Evolutionary conservation across 2,113 vertebrate species (phyloP).

Genomic region (Delphinapterus leucas): DNA sequence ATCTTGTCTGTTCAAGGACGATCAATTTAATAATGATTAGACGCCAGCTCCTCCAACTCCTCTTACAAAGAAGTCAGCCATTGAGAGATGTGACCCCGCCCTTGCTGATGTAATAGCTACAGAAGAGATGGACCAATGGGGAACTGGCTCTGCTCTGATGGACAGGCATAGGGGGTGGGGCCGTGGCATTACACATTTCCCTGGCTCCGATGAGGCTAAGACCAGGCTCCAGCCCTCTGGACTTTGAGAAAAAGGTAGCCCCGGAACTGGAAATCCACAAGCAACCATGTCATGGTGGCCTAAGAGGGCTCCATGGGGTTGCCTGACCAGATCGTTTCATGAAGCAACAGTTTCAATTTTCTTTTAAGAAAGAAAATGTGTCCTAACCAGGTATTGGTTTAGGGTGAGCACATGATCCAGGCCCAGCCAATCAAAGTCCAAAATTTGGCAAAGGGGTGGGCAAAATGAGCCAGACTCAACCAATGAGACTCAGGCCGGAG

Average conservation of each 20-base stretch:
- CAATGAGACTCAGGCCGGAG: background rate
- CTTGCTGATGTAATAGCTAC: background rate
- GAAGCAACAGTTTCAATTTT: background rate
- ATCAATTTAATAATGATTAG: background rate
- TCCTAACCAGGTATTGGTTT: constrained; percentile 82
- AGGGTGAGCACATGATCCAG: constrained; percentile 88
- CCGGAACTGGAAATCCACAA: background rate
- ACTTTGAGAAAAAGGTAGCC: background rate
- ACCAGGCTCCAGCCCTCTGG: background rate
- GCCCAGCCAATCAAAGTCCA: constrained; percentile 90
- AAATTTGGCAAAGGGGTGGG: constrained; percentile 82
- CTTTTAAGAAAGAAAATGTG: background rate
- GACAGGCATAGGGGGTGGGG: background rate
- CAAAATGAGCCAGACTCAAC: constrained; percentile 84
- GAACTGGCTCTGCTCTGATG: background rate
- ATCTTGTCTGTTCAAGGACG: background rate
- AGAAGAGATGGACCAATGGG: background rate
- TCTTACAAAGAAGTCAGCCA: background rate
- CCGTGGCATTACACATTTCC: background rate
- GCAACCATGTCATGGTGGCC: background rate
- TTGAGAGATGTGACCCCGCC: accelerated
- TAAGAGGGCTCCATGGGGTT: background rate
- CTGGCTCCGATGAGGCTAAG: too few relatives aligned
- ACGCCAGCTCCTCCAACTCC: background rate
- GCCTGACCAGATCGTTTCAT: background rate